Evolutionary conservation across 1,140 invertebrate genomes (phyloP), one percentile per base, ranked within the genome.

Genomic region (Leptinotarsa lineolata): DNA sequence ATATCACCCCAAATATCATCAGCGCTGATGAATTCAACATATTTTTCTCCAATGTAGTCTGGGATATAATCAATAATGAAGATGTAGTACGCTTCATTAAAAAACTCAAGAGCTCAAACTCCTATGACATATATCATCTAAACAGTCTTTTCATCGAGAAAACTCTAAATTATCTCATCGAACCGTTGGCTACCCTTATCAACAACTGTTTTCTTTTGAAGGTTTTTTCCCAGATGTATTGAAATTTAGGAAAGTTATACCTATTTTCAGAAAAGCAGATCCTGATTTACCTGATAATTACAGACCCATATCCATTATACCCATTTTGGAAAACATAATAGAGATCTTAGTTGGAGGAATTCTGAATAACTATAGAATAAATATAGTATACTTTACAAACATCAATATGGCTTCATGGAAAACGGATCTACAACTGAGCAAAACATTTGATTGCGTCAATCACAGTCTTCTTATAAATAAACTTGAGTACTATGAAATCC

Each of bases 211-310:
- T 60, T n/a, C 21, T n/a, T n/a, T 21, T 60, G 59, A 60, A 60
- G 59, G 59, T n/a, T 5, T 60, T n/a, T 60, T 60, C n/a, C 59
- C n/a, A n/a, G 59, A 60, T 60, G n/a, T 60, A 60, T 60, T 60
- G 6, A 60, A 60, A 21, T n/a, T 60, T 5, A 60, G 59, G 6
- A 60, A 60, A 60, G 59, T 60, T 18, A 60, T 21, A 60, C 59
- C 59, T 60, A 60, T 60, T n/a, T 21, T 60, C n/a, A n/a, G n/a
- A n/a, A n/a, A n/a, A n/a, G n/a, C 59, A 60, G n/a, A 60, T 60
- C 59, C 59, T 8, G n/a, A 60, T 60, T 60, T n/a, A 60, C 59
- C 59, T 21, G 59, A 60, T n/a, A 60, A 60, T n/a, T 60, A 60
- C 21, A 60, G 59, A 60, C 59, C 59, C 6, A 60, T 60, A 5